These are phyloP conservation scores for Drosophila borealis DNA, from an alignment of 2,888 invertebrate species.

Conservation along the genomic window DNA sequence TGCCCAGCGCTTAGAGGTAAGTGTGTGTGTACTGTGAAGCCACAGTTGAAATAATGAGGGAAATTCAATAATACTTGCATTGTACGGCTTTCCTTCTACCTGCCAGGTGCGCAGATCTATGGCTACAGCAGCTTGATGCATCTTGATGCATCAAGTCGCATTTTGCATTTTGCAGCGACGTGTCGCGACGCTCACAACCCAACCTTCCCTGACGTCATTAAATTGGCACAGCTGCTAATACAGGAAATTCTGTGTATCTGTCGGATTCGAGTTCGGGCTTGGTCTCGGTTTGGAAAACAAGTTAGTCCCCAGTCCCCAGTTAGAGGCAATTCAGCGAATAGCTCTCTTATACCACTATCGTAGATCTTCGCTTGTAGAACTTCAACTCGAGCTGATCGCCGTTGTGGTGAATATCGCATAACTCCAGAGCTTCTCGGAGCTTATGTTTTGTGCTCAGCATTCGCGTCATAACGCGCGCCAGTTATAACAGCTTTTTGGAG, in stretches of 20 bases:
- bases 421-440: slow-evolving; percentile 44
- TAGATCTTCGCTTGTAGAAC: slow-evolving; percentile 17
- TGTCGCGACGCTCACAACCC: slow-evolving; percentile 11
- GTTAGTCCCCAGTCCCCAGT: slow-evolving; percentile 25
- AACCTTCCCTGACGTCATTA: slow-evolving; percentile 44
- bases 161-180: slow-evolving; percentile 28
- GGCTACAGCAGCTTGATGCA: slow-evolving; percentile 31
- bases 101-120: slow-evolving; percentile 44
- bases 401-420: not conserved
- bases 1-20: slow-evolving; percentile 17
- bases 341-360: slow-evolving; percentile 42
- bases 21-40: slow-evolving; percentile 21
- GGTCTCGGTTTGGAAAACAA: slow-evolving; percentile 39
- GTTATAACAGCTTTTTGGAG: slow-evolving; percentile 33
- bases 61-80: slow-evolving; percentile 39
- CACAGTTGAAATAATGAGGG: slow-evolving; percentile 18
- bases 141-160: slow-evolving; percentile 40
- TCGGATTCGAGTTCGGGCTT: slow-evolving; percentile 22
- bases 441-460: slow-evolving; percentile 57
- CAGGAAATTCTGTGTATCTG: slow-evolving; percentile 74
- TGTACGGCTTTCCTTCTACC: slow-evolving; percentile 14
- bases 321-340: slow-evolving; percentile 10
- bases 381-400: slow-evolving; percentile 25
- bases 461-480: slow-evolving; percentile 68
- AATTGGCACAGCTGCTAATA: slow-evolving; percentile 49